A percentile compares a stretch with the other conserved stretches of the same genome.
Evolutionary conservation across 2,888 invertebrate species (phyloP).

Genomic region (Ormyrus nitidulus): DNA sequence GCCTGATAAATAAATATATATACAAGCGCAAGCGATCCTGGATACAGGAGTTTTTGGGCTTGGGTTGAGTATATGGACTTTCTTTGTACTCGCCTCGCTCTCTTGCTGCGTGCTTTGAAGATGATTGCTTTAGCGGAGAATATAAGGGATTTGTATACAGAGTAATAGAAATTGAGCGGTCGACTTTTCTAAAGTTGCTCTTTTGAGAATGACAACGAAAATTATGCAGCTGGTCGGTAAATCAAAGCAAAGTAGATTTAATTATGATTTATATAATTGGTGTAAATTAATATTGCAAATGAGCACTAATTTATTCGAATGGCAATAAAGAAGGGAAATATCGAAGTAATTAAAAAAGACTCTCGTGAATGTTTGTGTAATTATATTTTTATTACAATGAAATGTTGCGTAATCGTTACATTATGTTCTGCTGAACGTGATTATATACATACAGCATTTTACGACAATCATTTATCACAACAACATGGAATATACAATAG

Average conservation of each 20-base stretch:
- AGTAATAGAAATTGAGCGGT: too few relatives aligned
- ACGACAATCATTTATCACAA: conserved; percentile 71
- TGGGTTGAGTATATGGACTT: too few relatives aligned
- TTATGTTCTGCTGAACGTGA: conserved; percentile 60
- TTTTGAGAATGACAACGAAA: too few relatives aligned
- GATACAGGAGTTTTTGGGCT: conserved; percentile 26
- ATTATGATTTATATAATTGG: too few relatives aligned
- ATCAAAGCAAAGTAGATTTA: too few relatives aligned
- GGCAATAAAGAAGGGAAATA: not conserved
- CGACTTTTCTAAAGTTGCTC: too few relatives aligned
- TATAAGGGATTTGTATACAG: too few relatives aligned
- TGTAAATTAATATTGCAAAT: too few relatives aligned
- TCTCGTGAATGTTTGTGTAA: conserved; percentile 50
- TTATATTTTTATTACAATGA: conserved; percentile 70
- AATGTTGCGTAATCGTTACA: conserved; percentile 65
- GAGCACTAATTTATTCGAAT: too few relatives aligned
- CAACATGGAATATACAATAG: conserved; percentile 69
- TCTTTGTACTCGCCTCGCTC: too few relatives aligned
- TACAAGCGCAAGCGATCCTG: conserved; percentile 41
- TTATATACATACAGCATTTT: conserved; percentile 61
- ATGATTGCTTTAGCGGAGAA: too few relatives aligned
- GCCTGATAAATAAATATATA: conserved; percentile 73
- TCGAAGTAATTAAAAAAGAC: conserved; percentile 35
- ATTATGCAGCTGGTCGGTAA: too few relatives aligned
- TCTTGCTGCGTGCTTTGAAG: not conserved